A percentile compares a stretch with the other conserved stretches of the same genome.
Conservation (phyloP, 2,797 vertebrate genomes). For the Acanthurus tractus region DNA sequence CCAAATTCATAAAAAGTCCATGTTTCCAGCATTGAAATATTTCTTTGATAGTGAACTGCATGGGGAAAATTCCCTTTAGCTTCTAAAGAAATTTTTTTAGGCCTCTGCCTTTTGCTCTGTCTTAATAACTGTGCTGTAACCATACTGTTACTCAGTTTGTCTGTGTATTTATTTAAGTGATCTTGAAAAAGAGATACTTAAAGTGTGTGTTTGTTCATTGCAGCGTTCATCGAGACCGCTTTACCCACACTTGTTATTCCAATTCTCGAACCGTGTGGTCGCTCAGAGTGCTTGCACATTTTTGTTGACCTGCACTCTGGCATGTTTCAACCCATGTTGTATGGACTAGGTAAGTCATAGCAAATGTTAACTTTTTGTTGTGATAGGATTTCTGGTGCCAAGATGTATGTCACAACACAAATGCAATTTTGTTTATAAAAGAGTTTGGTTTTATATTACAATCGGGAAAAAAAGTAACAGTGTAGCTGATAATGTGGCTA, state of each 20-base stretch:
- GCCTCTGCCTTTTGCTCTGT: neutral
- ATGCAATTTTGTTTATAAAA: neutral
- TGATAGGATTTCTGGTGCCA: too few relatives aligned
- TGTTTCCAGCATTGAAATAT: too few relatives aligned
- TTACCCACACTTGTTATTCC: conserved; percentile 96
- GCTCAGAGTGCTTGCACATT: conserved; percentile 97
- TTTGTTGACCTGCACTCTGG: conserved; percentile 99
- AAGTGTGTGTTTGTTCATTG: conserved; percentile 56
- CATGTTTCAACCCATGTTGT: conserved; percentile 98
- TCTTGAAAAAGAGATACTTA: neutral
- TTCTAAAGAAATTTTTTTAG: neutral
- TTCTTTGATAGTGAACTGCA: neutral
- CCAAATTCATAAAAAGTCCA: too few relatives aligned
- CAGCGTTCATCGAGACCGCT: conserved; percentile 97
- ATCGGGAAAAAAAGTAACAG: too few relatives aligned
- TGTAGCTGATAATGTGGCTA: neutral
- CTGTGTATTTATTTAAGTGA: too few relatives aligned
- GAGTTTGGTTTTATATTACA: neutral
- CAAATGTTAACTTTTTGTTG: neutral
- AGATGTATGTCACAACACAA: too few relatives aligned
- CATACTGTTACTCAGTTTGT: neutral
- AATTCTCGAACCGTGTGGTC: conserved; percentile 96
- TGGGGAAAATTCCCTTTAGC: neutral
- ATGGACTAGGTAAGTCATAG: conserved; percentile 92
- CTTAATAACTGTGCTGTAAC: neutral